These are phyloP conservation scores for Troides helena DNA, from an alignment of 2,888 invertebrate species.

Conservation along the genomic window DNA sequence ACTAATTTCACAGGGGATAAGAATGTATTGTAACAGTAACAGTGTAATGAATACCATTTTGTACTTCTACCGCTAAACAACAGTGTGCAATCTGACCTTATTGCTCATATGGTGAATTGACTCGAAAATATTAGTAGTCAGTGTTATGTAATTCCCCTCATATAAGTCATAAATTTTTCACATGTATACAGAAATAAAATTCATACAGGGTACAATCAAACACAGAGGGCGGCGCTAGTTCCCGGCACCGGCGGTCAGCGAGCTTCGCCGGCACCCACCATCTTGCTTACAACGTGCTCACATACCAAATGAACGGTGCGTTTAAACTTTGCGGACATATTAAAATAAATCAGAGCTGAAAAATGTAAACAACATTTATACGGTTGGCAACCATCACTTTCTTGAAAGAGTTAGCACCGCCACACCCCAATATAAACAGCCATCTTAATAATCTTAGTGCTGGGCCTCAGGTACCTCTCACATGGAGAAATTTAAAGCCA, in stretches of 20 bases:
- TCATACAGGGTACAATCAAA: conserved; percentile 49
- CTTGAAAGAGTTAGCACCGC: background rate
- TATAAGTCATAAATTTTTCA: too few relatives aligned
- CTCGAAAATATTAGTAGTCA: too few relatives aligned
- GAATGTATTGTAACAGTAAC: too few relatives aligned
- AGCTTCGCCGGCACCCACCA: conserved; percentile 73
- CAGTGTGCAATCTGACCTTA: too few relatives aligned
- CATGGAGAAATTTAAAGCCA: too few relatives aligned
- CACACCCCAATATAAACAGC: background rate
- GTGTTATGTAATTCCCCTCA: too few relatives aligned
- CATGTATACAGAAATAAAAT: background rate
- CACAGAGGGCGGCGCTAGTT: conserved; percentile 42
- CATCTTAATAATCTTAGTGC: background rate
- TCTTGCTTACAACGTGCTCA: conserved; percentile 51
- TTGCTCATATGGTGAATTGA: too few relatives aligned
- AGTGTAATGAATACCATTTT: too few relatives aligned
- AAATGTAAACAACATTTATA: too few relatives aligned
- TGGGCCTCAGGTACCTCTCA: background rate
- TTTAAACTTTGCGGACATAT: background rate
- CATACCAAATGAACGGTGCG: conserved; percentile 55
- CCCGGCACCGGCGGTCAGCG: conserved; percentile 67
- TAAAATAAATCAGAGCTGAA: background rate
- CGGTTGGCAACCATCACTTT: background rate
- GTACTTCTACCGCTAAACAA: too few relatives aligned
- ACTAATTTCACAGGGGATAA: too few relatives aligned